Base-by-base conservation (phyloP, 30 jellyfish, hydroid and myxozoan genomes). In the Sanderia malayensis region DNA sequence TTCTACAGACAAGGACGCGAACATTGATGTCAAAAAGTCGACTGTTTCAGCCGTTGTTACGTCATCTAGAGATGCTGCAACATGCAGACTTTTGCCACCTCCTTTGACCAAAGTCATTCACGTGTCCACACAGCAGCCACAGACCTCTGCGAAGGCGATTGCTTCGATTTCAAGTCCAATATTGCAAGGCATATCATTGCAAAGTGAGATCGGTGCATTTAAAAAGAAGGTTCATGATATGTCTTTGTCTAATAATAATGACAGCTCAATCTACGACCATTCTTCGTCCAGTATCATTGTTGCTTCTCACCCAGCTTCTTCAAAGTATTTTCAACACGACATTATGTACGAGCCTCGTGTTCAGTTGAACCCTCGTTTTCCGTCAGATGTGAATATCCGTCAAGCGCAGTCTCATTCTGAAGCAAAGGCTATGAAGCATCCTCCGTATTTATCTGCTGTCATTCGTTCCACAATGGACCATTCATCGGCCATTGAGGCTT, bases 151-250 rank as follows among this genome's bases (percentile, higher is more conserved):
- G 75, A 32, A 1, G 65, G 37, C 34, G 32, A 58, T 4, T 71
- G 76, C 23, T 62, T 71, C 49, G 75, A 3, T 19, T 9, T 11
- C 82, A 1, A 78, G 82, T 18, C 70, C 89, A 28, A 58, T 67
- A 2, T 25, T 78, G 44, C 58, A 78, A 78, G 89, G 89, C 21
- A 78, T 78, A 2, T 78, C 89, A 21, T 74, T 78, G 1, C 89
- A 78, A 52, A 71, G 89, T 21, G 89, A 78, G 76, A 78, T 78
- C 27, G 89, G 89, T 15, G 89, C 89, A 15, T 78, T 78, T 37
- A 37, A 19, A 49, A 49, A 37, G 61, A 70, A 66, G 31, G 59
- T 61, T 21, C 74, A 46, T 11, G 89, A 66, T 44, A 78, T 78
- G 60, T 57, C 81, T 0, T 24, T 52, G 7, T 74, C 70, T 0